Percentiles rank a stretch among this genome's conserved stretches.
Conservation (phyloP, 2,797 vertebrate species). For the Lophius americanus region DNA sequence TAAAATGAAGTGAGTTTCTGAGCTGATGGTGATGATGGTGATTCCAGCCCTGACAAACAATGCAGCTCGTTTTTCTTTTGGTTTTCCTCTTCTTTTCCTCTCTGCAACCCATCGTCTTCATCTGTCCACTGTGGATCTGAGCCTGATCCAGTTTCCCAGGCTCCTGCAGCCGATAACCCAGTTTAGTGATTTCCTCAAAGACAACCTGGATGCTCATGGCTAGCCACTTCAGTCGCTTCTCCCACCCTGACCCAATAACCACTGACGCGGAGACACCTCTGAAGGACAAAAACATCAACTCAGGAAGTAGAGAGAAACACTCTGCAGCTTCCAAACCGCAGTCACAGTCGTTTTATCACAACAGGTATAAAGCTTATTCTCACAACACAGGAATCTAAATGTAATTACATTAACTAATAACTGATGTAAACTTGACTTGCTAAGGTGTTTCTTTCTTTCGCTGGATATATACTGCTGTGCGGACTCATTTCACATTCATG, state of each 20-base stretch:
- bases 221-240: conserved; percentile 25
- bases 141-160: conserved; percentile 66
- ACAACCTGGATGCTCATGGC: conserved; percentile 17
- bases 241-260: conserved; percentile 34
- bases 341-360: conserved; percentile 30
- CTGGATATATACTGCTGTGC: conserved; percentile 10
- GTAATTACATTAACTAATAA: conserved; percentile 44
- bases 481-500: conserved; percentile 22
- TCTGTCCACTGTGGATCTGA: conserved; percentile 53
- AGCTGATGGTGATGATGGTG: too few species aligned
- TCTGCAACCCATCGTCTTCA: conserved; percentile 52
- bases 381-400: conserved; percentile 8
- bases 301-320: too few species aligned
- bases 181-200: conserved; percentile 62
- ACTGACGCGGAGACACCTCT: conserved; percentile 9
- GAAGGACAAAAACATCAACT: too few species aligned
- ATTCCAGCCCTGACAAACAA: too few species aligned
- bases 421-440: conserved; percentile 10
- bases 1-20: too few species aligned
- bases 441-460: conserved; percentile 25
- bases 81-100: conserved; percentile 9
- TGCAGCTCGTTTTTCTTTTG: too few species aligned
- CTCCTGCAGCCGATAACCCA: conserved; percentile 67
- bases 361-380: conserved; percentile 31
- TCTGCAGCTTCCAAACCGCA: too few species aligned